Evolutionary conservation across 2,113 vertebrate genomes (phyloP).

Genomic region (Lycocorax pyrrhopterus): DNA sequence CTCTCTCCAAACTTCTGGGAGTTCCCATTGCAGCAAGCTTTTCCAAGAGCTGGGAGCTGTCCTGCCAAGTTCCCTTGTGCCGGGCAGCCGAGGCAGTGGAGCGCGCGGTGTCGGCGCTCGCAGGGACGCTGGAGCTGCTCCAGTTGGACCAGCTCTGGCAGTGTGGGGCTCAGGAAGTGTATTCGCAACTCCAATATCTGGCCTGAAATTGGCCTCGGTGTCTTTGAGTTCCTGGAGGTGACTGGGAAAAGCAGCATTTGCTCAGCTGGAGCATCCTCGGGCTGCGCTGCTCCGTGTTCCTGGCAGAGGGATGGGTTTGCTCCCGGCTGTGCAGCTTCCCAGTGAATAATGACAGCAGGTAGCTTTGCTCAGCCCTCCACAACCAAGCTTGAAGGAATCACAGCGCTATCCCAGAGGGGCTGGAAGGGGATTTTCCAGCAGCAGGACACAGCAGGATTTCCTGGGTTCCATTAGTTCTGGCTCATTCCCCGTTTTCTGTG

Average conservation of each 20-base stretch:
- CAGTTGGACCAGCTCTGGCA: neutral
- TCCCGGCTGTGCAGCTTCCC: neutral
- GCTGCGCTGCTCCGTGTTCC: accelerated
- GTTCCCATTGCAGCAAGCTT: neutral
- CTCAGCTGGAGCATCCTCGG: neutral
- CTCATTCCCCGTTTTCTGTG: neutral
- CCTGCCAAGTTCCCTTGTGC: neutral
- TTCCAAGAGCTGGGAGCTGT: neutral
- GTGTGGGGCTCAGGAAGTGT: neutral
- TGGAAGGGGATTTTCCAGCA: conserved; percentile 6
- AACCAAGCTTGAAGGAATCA: neutral
- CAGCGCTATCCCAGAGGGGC: neutral
- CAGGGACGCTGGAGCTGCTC: neutral
- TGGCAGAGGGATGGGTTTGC: neutral
- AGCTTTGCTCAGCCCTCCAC: neutral
- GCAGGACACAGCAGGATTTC: neutral
- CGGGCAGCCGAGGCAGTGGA: accelerated
- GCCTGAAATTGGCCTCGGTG: neutral
- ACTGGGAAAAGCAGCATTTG: neutral
- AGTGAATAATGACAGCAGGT: neutral
- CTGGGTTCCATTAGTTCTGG: conserved; percentile 15
- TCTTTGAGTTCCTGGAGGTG: neutral
- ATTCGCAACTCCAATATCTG: neutral
- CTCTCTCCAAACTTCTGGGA: neutral
- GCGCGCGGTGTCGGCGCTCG: accelerated